A percentile compares a stretch with the other conserved stretches of the same genome.
Evolutionary conservation across 2,888 invertebrate genomes (phyloP).

Genomic region (Gymnosoma rotundatum): DNA sequence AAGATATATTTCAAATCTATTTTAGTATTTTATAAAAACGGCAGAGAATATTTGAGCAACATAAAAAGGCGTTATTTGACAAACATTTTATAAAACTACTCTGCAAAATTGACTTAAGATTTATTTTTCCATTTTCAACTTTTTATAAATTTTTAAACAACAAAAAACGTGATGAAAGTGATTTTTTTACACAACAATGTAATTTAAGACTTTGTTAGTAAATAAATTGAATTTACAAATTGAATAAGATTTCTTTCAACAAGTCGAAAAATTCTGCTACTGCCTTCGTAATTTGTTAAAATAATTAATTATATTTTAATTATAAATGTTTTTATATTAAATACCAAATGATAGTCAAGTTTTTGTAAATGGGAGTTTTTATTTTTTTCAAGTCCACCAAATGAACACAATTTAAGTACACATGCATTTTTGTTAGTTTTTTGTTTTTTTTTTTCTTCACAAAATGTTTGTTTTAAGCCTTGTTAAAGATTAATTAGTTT

Average conservation of each 20-base stretch:
- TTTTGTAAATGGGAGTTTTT: conserved; percentile 28
- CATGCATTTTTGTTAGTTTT: conserved; percentile 18
- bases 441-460: not conserved
- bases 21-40: too few species aligned
- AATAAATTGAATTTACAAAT: too few species aligned
- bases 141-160: too few species aligned
- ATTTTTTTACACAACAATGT: too few species aligned
- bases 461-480: conserved; percentile 20
- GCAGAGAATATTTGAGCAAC: too few species aligned
- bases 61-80: too few species aligned
- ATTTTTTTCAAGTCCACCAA: conserved; percentile 52
- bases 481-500: conserved; percentile 20
- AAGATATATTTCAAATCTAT: too few species aligned
- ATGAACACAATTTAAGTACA: conserved; percentile 65
- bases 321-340: not conserved
- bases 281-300: not conserved
- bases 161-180: too few species aligned
- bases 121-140: too few species aligned
- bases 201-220: too few species aligned
- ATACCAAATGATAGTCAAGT: conserved; percentile 45
- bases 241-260: not conserved
- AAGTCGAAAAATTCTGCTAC: not conserved
- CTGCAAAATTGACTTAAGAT: too few species aligned
- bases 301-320: not conserved
- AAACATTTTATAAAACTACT: too few species aligned